phyloP scores from a whole-genome alignment of 2,113 vertebrate genomes.

The Bujurquina vittata region DNA sequence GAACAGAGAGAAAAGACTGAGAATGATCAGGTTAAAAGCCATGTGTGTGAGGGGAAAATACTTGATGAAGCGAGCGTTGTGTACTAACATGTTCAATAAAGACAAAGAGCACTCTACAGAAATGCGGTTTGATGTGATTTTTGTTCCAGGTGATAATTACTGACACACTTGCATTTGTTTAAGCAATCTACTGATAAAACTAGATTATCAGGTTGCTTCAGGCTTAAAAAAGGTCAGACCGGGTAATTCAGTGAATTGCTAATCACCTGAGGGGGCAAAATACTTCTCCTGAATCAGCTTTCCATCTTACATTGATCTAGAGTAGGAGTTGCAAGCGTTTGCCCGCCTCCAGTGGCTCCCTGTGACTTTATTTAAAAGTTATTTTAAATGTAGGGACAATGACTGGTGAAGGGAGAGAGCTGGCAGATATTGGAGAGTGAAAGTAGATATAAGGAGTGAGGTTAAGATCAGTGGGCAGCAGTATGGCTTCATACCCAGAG shows the following conservation, averaged over 20 bases:
- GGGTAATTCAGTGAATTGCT: neutral
- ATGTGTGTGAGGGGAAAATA: conserved; percentile 13
- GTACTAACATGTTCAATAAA: conserved; percentile 67
- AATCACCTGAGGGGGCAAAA: neutral
- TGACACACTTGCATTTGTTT: neutral
- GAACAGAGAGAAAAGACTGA: neutral
- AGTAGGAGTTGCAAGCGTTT: neutral
- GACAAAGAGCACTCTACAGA: conserved; percentile 24
- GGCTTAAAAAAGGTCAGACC: neutral
- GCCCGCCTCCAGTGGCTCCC: neutral
- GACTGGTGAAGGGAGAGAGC: neutral
- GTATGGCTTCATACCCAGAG: neutral
- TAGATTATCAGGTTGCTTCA: neutral
- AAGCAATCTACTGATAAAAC: neutral
- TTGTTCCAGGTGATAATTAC: neutral
- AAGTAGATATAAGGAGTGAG: no score
- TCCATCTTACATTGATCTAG: neutral
- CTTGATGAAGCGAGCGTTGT: conserved; percentile 8
- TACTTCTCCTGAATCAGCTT: neutral
- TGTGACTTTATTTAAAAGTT: neutral
- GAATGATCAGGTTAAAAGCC: neutral
- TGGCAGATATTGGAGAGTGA: neutral
- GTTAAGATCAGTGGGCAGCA: no score
- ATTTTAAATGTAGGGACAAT: neutral
- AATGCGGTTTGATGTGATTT: neutral